Evolutionary conservation across 2,888 invertebrate genomes (phyloP), one percentile per base, ranked within the genome.

Genomic region (Pristionchus maxplancki): DNA sequence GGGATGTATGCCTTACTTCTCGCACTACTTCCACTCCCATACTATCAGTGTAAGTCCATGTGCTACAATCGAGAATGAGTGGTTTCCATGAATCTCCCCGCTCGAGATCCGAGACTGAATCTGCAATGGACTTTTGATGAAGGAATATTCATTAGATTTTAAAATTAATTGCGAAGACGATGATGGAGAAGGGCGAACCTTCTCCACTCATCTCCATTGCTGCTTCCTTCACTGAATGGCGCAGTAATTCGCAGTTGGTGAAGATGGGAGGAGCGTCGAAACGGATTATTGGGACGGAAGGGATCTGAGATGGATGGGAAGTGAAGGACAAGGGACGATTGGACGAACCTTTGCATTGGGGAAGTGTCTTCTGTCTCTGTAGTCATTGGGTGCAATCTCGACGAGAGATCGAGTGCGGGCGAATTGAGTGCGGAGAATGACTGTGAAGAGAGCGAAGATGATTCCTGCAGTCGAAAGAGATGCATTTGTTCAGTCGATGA

Each of bases 381-480:
- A 90, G 50, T 89, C 90, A 17, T 83, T 71, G 15, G 83, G 81
- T 20, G 87, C 71, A 5, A 89, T 88, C 81, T 89, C 81, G 13
- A 82, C 90, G 20, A 90, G 53, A 28, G 74, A 34, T 20, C 58
- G 64, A 20, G 89, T 89, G 6, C 81, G 90, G 88, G 91, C 95
- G 95, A 94, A 94, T 90, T 95, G 95, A 86, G 95, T 95, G 82
- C 97, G 96, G 48, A 96, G 95, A 94, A 97, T 96, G 87, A 97
- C 96, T 53, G 97, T 96, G 0, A 96, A 95, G 2, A 97, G 95
- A n/a, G 97, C 97, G 24, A 97, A 95, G n/a, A 96, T 93, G 5
- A 97, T 96, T 2, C 97, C 97, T 0, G 96, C 96, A 0, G 20
- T n/a, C n/a, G n/a, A n/a, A n/a, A n/a, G n/a, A n/a, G n/a, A n/a